Percentiles rank a stretch among this genome's conserved stretches.
These are phyloP conservation scores for Neosalanx taihuensis DNA, from an alignment of 2,797 vertebrate species.

Conservation along the genomic window DNA sequence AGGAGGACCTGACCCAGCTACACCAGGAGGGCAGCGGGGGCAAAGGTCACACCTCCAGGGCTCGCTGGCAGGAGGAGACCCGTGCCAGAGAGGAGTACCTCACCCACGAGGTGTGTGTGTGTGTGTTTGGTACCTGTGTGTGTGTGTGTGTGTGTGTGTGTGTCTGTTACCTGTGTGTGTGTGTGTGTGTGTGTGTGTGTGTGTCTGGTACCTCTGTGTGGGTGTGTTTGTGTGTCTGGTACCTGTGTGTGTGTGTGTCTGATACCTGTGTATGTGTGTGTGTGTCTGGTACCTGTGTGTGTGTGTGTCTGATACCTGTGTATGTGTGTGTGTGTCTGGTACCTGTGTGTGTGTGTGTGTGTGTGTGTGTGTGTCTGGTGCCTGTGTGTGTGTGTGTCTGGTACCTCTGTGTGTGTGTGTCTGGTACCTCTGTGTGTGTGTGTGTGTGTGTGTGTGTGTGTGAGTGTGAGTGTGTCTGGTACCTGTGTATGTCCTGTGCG, in stretches of 20 bases:
- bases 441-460: neutral
- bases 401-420: neutral
- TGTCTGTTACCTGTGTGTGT: neutral
- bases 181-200: neutral
- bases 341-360: conserved; percentile 2
- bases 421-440: neutral
- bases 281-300: neutral
- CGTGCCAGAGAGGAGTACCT: conserved; percentile 81
- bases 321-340: neutral
- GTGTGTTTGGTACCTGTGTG: neutral
- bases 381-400: conserved; percentile 48
- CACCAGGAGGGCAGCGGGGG: conserved; percentile 69
- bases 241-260: conserved; percentile 6
- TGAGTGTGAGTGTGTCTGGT: neutral
- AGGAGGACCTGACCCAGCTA: conserved; percentile 72
- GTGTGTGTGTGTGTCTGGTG: neutral
- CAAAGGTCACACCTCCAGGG: conserved; percentile 62
- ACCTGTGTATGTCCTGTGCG: conserved; percentile 1
- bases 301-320: neutral
- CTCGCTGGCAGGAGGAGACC: conserved; percentile 81
- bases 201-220: neutral
- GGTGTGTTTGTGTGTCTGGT: neutral
- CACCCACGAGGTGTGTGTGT: conserved; percentile 75
- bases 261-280: neutral
- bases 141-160: neutral